Evolutionary conservation across 2,113 vertebrate species (phyloP).

Genomic region (Chloropsis cyanopogon): DNA sequence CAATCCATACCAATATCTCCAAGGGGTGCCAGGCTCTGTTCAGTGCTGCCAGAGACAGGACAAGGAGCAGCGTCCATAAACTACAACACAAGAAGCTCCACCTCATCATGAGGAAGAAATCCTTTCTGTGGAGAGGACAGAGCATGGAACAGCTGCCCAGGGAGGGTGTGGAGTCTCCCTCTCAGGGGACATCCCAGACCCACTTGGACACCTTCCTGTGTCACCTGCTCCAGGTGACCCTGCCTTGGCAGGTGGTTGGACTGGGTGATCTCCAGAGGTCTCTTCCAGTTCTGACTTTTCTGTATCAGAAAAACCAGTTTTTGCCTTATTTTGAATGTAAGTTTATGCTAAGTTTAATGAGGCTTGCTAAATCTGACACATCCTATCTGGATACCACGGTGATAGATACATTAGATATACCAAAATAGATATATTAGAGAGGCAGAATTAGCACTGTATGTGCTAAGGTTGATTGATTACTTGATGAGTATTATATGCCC

Average conservation of each 20-base stretch:
- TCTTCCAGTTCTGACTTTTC: background rate
- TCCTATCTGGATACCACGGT: background rate
- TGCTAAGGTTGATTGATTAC: constrained; percentile 52
- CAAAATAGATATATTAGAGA: constrained; percentile 46
- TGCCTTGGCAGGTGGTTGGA: background rate
- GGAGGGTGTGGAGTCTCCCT: background rate
- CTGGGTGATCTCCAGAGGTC: background rate
- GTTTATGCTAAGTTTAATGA: background rate
- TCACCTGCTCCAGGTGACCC: background rate
- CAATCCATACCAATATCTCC: background rate
- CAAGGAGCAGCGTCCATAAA: background rate
- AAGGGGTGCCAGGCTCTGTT: background rate
- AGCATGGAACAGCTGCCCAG: background rate
- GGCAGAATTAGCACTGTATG: constrained; percentile 36
- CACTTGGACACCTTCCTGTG: rapidly evolving
- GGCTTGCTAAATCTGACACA: background rate
- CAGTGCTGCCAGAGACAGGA: background rate
- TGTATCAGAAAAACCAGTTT: background rate
- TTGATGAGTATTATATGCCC: constrained; percentile 49
- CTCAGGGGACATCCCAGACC: background rate
- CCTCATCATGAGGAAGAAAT: background rate
- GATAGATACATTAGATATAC: constrained; percentile 37
- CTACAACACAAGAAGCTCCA: background rate
- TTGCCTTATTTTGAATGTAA: background rate
- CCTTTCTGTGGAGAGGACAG: rapidly evolving